phyloP scores from a whole-genome alignment of 2,113 vertebrate genomes.

The Chlamydotis undulata region DNA sequence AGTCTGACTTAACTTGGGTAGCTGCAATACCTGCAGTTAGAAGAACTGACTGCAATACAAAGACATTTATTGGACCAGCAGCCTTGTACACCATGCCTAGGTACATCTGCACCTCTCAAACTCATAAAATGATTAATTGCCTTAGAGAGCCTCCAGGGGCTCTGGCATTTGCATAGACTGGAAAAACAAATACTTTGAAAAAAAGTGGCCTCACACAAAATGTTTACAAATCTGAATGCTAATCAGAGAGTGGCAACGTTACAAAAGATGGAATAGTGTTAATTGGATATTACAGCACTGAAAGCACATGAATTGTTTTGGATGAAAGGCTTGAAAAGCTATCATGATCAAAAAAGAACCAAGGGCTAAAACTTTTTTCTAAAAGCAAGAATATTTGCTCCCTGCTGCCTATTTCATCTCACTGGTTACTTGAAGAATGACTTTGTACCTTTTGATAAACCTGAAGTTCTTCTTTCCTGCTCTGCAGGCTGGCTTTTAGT shows the following conservation, averaged over 20 bases:
- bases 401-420: not conserved
- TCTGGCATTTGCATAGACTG: not conserved
- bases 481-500: slow-evolving; percentile 77
- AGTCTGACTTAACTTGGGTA: not conserved
- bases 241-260: not conserved
- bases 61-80: not conserved
- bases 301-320: not conserved
- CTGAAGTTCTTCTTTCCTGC: slow-evolving; percentile 82
- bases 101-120: not conserved
- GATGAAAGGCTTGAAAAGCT: not conserved
- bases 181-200: not conserved
- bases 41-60: not conserved
- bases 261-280: not conserved
- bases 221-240: not conserved
- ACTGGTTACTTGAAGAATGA: not conserved
- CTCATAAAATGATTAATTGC: not conserved
- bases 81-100: not conserved
- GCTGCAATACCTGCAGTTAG: not conserved
- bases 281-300: not conserved
- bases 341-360: not conserved
- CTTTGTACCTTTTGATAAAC: slow-evolving; percentile 86
- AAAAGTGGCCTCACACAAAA: not conserved
- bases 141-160: not conserved
- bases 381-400: not conserved
- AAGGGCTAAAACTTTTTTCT: not conserved